phyloP scores from a whole-genome alignment of 1,140 invertebrate species.

The Hesperophylax magnus region DNA sequence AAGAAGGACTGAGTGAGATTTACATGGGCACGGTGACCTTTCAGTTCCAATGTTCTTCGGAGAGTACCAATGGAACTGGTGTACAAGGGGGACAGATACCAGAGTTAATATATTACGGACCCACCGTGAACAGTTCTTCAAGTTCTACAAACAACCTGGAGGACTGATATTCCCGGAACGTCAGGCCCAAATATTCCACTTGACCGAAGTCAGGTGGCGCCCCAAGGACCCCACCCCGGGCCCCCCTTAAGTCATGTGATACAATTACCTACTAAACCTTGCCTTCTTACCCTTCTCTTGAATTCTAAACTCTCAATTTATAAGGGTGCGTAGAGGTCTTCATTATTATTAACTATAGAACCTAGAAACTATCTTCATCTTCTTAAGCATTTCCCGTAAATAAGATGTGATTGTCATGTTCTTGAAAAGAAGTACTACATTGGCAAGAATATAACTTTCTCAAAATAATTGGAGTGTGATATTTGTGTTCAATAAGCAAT shows the following conservation, averaged over 20 bases:
- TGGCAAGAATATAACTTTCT: background rate
- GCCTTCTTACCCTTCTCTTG: slow-evolving; percentile 38
- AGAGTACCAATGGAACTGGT: slow-evolving; percentile 94
- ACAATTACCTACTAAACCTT: slow-evolving; percentile 16
- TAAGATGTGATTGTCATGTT: slow-evolving; percentile 10
- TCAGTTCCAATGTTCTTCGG: slow-evolving; percentile 94
- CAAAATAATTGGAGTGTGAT: no score
- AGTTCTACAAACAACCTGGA: slow-evolving; percentile 31
- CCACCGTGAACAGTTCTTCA: slow-evolving; percentile 69
- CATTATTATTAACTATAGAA: slow-evolving; percentile 18
- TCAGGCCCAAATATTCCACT: slow-evolving; percentile 2
- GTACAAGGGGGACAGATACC: slow-evolving; percentile 96
- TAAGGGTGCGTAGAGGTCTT: slow-evolving; percentile 30
- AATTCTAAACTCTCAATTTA: slow-evolving; percentile 35
- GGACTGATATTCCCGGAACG: slow-evolving; percentile 50
- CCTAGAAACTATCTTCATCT: slow-evolving; percentile 1
- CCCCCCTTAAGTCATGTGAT: slow-evolving; percentile 12
- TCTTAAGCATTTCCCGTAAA: slow-evolving; percentile 20
- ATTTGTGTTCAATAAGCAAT: no score
- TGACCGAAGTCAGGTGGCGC: slow-evolving; percentile 7
- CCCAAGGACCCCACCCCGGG: background rate
- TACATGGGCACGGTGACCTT: slow-evolving; percentile 91
- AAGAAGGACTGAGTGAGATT: slow-evolving; percentile 93
- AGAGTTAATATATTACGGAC: slow-evolving; percentile 93
- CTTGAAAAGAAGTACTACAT: slow-evolving; percentile 16